These are phyloP conservation scores for Camponotus pennsylvanicus DNA, from an alignment of 1,140 invertebrate species.

Conservation along the genomic window DNA sequence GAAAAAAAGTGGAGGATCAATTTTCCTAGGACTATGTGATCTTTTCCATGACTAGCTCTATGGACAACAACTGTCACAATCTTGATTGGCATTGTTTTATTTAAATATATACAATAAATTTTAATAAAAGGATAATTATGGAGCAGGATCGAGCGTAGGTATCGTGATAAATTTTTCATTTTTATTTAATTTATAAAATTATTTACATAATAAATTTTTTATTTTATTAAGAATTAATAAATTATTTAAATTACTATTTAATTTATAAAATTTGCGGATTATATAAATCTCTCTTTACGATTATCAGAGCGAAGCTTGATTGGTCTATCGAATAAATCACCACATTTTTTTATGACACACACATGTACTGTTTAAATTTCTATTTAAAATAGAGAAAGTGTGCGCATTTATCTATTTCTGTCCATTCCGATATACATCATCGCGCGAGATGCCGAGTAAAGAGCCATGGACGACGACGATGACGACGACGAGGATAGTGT, in stretches of 20 bases:
- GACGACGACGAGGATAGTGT: slow-evolving; percentile 5
- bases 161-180: no score
- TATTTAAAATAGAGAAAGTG: not conserved
- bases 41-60: not conserved
- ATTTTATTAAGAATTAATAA: no score
- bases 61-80: slow-evolving; percentile 14
- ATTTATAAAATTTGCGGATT: not conserved
- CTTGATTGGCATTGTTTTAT: not conserved
- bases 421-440: not conserved
- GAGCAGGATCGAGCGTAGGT: not conserved
- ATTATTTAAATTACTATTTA: no score
- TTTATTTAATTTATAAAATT: no score
- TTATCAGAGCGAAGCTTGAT: not conserved
- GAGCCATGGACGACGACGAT: not conserved
- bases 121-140: not conserved
- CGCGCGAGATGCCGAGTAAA: not conserved
- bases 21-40: slow-evolving; percentile 47
- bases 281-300: not conserved
- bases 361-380: not conserved
- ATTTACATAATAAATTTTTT: no score
- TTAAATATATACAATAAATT: not conserved
- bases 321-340: not conserved
- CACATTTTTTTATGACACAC: not conserved
- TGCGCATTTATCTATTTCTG: not conserved
- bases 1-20: slow-evolving; percentile 51